Percentiles rank a stretch among this genome's conserved stretches.
Conservation (phyloP, 2,888 invertebrate species). For the Sphaerophoria rueppellii region DNA sequence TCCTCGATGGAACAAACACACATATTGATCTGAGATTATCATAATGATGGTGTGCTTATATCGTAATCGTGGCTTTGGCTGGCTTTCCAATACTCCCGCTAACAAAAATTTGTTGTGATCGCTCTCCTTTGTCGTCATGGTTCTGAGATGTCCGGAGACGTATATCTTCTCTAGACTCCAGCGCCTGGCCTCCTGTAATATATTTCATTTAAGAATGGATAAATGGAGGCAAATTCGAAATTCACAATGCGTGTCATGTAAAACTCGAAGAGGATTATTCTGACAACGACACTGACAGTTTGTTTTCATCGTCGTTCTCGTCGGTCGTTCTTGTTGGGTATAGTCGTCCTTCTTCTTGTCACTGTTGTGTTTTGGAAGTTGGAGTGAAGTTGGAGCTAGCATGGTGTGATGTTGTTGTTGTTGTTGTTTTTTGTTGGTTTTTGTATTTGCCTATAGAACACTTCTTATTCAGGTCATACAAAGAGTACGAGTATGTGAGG, state of each 20-base stretch:
- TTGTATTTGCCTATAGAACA: conserved; percentile 39
- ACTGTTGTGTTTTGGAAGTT: no score
- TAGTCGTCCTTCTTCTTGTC: no score
- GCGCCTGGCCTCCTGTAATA: background rate
- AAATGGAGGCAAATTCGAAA: conserved; percentile 64
- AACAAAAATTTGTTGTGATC: conserved; percentile 28
- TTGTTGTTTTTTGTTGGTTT: conserved; percentile 26
- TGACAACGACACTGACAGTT: conserved; percentile 71
- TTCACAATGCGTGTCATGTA: conserved; percentile 69
- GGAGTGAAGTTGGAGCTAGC: background rate
- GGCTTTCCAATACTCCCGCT: conserved; percentile 5
- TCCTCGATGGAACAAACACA: conserved; percentile 50
- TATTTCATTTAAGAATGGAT: conserved; percentile 51
- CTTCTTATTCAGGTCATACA: conserved; percentile 41
- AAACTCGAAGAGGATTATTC: conserved; percentile 65
- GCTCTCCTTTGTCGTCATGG: background rate
- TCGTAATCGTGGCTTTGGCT: conserved; percentile 77
- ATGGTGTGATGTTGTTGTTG: conserved; percentile 18
- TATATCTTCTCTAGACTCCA: background rate
- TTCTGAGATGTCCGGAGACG: background rate
- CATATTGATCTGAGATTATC: conserved; percentile 81
- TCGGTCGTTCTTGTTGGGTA: background rate
- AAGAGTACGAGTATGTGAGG: conserved; percentile 23
- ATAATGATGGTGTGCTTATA: conserved; percentile 81
- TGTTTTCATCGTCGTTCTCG: conserved; percentile 48